These are phyloP conservation scores for Piaya cayana DNA, from an alignment of 2,113 vertebrate species.

Conservation along the genomic window DNA sequence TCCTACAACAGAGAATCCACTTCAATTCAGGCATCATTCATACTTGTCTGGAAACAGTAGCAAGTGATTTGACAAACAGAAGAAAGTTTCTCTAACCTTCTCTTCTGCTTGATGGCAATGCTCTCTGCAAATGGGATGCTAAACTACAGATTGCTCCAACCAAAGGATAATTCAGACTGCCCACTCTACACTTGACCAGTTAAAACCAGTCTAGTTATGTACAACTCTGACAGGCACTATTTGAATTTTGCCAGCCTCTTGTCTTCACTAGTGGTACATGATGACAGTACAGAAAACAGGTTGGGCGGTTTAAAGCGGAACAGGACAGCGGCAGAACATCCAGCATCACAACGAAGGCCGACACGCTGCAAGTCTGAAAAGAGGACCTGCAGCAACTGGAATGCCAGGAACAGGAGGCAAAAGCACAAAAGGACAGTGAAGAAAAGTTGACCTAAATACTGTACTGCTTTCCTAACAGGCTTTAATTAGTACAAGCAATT, in stretches of 20 bases:
- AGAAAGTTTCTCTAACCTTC: neutral
- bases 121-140: neutral
- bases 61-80: neutral
- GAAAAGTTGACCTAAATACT: constrained; percentile 64
- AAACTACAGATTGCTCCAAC: neutral
- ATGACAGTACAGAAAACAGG: neutral
- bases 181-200: neutral
- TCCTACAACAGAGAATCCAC: neutral
- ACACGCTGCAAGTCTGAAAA: neutral
- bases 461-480: neutral
- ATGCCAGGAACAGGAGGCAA: neutral
- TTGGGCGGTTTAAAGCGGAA: neutral
- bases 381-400: constrained; percentile 8
- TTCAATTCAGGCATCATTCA: neutral
- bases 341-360: neutral
- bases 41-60: neutral
- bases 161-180: neutral
- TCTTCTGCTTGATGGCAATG: neutral
- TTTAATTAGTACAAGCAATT: constrained; percentile 60
- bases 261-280: neutral
- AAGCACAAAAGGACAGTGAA: constrained; percentile 32
- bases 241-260: neutral
- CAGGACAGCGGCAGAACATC: neutral
- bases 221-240: neutral
- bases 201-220: neutral